Conservation (phyloP, 1,140 invertebrate species). For the Orussus abietinus region DNA sequence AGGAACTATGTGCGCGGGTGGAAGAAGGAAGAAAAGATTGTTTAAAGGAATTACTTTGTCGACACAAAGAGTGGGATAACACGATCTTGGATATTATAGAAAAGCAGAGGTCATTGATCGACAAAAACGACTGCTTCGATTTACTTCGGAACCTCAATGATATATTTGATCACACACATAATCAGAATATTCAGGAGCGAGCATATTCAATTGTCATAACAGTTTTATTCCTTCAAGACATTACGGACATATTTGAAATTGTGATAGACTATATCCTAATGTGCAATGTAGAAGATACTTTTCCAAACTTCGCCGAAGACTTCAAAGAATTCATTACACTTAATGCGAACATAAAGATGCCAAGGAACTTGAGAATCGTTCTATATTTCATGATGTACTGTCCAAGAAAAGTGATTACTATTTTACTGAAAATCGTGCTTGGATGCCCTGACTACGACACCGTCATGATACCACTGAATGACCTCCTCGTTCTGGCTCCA, state of each 20-base stretch:
- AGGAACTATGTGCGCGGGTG: constrained; percentile 26
- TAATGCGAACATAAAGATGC: constrained; percentile 23
- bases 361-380: constrained; percentile 21
- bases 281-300: constrained; percentile 26
- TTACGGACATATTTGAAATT: constrained; percentile 26
- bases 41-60: constrained; percentile 28
- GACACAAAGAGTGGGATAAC: constrained; percentile 36
- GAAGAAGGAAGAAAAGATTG: constrained; percentile 21
- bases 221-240: constrained; percentile 19
- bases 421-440: constrained; percentile 34
- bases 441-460: constrained; percentile 25
- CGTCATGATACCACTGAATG: constrained; percentile 27
- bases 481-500: constrained; percentile 26
- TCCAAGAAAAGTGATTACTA: constrained; percentile 27
- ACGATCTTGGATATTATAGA: constrained; percentile 23
- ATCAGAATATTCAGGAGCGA: too few species aligned
- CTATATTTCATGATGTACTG: constrained; percentile 36
- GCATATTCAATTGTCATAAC: constrained; percentile 17
- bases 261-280: constrained; percentile 32
- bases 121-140: constrained; percentile 24
- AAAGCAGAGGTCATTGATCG: constrained; percentile 13
- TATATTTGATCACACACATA: too few species aligned
- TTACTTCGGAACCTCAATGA: too few species aligned
- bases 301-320: constrained; percentile 21
- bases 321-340: constrained; percentile 33